These are phyloP conservation scores for Drosophila prostipennis DNA, from an alignment of 2,888 invertebrate genomes.

Conservation along the genomic window DNA sequence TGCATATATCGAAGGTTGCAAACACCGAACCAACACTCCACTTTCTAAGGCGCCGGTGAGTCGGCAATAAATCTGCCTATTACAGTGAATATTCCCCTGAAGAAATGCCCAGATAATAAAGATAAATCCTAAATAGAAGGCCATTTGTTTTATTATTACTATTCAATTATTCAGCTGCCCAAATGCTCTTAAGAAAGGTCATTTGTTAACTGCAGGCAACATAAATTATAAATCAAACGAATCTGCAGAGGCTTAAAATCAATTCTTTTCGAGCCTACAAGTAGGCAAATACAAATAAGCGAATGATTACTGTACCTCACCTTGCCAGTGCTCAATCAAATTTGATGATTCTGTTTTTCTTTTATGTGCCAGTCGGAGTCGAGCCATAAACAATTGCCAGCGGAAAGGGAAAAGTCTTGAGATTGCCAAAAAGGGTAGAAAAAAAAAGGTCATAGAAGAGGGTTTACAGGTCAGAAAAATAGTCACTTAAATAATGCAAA, in stretches of 20 bases:
- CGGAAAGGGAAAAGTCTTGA: constrained; percentile 20
- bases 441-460: not conserved
- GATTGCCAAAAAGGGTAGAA: constrained; percentile 8
- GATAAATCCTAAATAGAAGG: not conserved
- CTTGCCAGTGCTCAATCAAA: constrained; percentile 35
- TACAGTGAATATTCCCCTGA: constrained; percentile 16
- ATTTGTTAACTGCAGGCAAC: not conserved
- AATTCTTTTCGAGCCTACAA: not conserved
- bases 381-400: constrained; percentile 28
- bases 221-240: not conserved
- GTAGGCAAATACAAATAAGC: not conserved
- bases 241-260: not conserved
- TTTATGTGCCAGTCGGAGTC: constrained; percentile 38
- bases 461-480: not conserved
- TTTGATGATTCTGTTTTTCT: constrained; percentile 43
- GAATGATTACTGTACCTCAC: constrained; percentile 16
- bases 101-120: not conserved
- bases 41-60: constrained; percentile 34
- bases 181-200: not conserved
- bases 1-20: constrained; percentile 38
- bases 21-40: constrained; percentile 24
- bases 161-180: not conserved
- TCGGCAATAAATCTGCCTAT: constrained; percentile 33
- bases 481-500: not conserved
- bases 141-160: not conserved